These are phyloP conservation scores for Sebastes jordani DNA, from an alignment of 2,797 vertebrate genomes.

Conservation along the genomic window DNA sequence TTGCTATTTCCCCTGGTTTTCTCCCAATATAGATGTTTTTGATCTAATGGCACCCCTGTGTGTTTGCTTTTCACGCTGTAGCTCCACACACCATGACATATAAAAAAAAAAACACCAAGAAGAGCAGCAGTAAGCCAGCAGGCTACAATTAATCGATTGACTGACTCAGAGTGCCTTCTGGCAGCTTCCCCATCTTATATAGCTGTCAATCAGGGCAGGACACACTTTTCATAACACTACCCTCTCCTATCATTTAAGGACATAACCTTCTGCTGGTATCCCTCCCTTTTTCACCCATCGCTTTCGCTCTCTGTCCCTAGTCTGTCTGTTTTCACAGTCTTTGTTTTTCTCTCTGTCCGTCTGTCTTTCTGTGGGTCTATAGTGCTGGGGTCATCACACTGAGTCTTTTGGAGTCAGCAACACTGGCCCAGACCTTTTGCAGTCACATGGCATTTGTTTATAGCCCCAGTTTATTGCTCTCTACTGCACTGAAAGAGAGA, in stretches of 20 bases:
- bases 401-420: constrained; percentile 67
- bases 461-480: constrained; percentile 67
- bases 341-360: constrained; percentile 12
- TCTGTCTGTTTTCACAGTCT: background rate
- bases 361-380: constrained; percentile 5
- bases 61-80: background rate
- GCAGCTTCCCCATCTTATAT: constrained; percentile 29
- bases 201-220: constrained; percentile 22
- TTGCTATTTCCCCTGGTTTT: background rate
- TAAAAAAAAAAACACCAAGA: background rate
- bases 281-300: background rate
- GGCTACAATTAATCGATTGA: constrained; percentile 31
- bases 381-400: constrained; percentile 66
- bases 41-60: background rate
- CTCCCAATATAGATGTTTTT: background rate
- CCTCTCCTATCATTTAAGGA: constrained; percentile 1
- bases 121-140: constrained; percentile 15
- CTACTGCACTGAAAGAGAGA: constrained; percentile 31
- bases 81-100: background rate
- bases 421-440: constrained; percentile 28
- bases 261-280: constrained; percentile 7
- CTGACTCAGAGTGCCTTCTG: constrained; percentile 29
- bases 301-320: background rate
- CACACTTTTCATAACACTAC: constrained; percentile 1
- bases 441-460: constrained; percentile 74